These are phyloP conservation scores for Gobio gobio DNA, from an alignment of 2,113 vertebrate species.

Conservation along the genomic window DNA sequence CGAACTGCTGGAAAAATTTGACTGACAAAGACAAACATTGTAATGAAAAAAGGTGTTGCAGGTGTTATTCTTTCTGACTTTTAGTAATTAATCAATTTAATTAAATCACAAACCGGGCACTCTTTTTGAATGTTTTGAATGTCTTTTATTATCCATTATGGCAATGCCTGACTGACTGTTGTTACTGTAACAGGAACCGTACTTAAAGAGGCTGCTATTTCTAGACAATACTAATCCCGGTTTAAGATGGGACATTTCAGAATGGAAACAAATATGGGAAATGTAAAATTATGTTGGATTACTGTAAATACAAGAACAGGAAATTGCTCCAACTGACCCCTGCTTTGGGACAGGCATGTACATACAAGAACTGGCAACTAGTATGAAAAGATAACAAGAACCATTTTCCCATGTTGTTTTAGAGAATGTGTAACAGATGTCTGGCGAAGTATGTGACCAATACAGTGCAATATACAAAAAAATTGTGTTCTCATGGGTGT, in stretches of 20 bases:
- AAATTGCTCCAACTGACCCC: slow-evolving; percentile 8
- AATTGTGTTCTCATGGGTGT: neutral
- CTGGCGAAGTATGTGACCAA: neutral
- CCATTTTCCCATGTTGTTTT: neutral
- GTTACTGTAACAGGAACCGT: neutral
- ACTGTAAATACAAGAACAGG: neutral
- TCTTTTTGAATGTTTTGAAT: neutral
- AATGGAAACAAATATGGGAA: neutral
- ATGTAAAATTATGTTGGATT: slow-evolving; percentile 30
- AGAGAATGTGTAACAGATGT: neutral
- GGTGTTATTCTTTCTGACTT: neutral
- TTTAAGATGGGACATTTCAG: neutral
- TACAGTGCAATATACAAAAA: neutral
- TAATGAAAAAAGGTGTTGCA: neutral
- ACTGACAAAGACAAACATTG: slow-evolving; percentile 68
- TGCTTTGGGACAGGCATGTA: neutral
- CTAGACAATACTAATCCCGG: slow-evolving; percentile 1
- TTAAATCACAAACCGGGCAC: neutral
- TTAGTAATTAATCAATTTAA: neutral
- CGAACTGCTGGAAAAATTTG: slow-evolving; percentile 94
- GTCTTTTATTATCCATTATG: slow-evolving; percentile 12
- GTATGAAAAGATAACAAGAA: neutral
- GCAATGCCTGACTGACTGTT: slow-evolving; percentile 23
- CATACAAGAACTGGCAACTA: neutral
- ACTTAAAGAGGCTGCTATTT: slow-evolving; percentile 46